Conservation (phyloP, 2,888 invertebrate genomes). For the Mechanitis messenoides region DNA sequence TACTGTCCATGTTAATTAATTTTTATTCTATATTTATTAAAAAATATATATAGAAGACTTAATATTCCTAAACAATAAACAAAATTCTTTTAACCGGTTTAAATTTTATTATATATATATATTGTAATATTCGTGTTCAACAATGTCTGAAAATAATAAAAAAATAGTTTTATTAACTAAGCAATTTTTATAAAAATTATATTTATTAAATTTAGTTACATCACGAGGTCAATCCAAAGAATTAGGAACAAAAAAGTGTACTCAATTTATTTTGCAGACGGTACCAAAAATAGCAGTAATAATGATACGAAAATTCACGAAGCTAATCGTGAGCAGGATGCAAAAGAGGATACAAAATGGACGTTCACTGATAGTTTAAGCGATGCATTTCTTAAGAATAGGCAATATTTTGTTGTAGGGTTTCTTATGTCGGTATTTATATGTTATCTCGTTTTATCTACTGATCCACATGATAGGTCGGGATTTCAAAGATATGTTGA, state of each 20-base stretch:
- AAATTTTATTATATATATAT: too few species aligned
- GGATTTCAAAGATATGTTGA: slow-evolving; percentile 36
- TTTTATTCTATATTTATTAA: too few species aligned
- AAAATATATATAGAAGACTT: too few species aligned
- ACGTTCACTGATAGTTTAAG: slow-evolving; percentile 52
- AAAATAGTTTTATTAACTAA: background rate
- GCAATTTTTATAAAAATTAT: background rate
- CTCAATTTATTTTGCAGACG: slow-evolving; percentile 64
- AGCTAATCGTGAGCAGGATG: slow-evolving; percentile 53
- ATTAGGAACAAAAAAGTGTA: slow-evolving; percentile 2
- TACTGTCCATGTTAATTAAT: too few species aligned
- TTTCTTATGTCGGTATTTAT: slow-evolving; percentile 42
- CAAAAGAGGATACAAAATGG: slow-evolving; percentile 42
- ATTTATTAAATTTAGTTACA: too few species aligned
- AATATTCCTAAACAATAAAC: too few species aligned
- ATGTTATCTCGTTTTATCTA: slow-evolving; percentile 26
- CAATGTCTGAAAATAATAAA: background rate
- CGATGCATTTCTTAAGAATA: slow-evolving; percentile 49
- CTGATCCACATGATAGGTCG: slow-evolving; percentile 40
- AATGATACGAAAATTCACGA: slow-evolving; percentile 51
- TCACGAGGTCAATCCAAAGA: background rate
- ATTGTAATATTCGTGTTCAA: too few species aligned
- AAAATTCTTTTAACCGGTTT: too few species aligned
- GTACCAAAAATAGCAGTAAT: slow-evolving; percentile 48
- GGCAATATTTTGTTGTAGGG: slow-evolving; percentile 44